A percentile compares a stretch with the other conserved stretches of the same genome.
Evolutionary conservation across 2,888 invertebrate species (phyloP).

Genomic region (Chalcosyrphus nemorum): DNA sequence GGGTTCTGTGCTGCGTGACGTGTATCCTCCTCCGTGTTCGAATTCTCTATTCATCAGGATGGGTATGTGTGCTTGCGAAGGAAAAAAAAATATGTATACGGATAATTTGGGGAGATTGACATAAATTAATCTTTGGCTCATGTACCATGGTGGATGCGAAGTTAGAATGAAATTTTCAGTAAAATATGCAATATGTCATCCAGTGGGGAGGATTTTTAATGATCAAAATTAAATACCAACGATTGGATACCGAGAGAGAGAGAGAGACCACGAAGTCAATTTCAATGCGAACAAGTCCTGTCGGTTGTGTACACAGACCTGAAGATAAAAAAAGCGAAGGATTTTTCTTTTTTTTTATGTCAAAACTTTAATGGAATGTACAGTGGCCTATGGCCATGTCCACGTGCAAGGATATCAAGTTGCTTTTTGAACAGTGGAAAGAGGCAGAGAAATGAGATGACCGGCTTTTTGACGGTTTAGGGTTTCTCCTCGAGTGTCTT

Average conservation of each 20-base stretch:
- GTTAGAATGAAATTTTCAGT: constrained; percentile 2
- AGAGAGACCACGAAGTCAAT: background rate
- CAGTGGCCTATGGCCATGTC: background rate
- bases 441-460: too few species aligned
- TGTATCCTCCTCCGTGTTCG: background rate
- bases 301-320: background rate
- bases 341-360: too few species aligned
- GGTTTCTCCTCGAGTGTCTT: too few species aligned
- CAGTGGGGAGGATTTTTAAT: background rate
- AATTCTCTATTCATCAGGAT: background rate
- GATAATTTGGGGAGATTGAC: constrained; percentile 59
- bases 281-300: background rate
- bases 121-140: constrained; percentile 59
- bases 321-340: background rate
- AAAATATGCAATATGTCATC: constrained; percentile 25
- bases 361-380: background rate
- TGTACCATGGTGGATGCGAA: constrained; percentile 1
- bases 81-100: background rate
- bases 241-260: too few species aligned
- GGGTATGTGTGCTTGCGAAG: background rate
- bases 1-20: background rate
- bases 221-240: constrained; percentile 11
- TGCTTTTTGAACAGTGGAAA: too few species aligned
- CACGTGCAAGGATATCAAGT: background rate
- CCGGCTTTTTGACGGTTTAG: too few species aligned